Evolutionary conservation across 2,888 invertebrate species (phyloP), one percentile per base, ranked within the genome.

Genomic region (Drosophila emarginata): DNA sequence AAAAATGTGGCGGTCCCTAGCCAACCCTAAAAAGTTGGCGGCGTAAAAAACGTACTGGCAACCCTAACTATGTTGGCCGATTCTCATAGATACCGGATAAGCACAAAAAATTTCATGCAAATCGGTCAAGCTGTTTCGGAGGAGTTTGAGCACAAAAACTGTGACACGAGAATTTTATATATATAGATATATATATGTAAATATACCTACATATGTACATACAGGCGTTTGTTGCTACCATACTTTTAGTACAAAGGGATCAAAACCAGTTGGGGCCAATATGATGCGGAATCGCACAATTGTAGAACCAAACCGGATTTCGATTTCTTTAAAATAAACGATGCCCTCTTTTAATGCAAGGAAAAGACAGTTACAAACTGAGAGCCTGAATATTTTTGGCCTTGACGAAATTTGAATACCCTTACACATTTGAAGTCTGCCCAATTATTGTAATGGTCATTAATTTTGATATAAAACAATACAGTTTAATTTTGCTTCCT

Each of bases 321-420:
- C 21, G 45, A 21, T 45, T 45, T 45, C 45, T 45, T 45, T 28
- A 7, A 53, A 53, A 53, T 53, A 53, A 53, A 45, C 21, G 45
- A 45, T 45, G 11, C 18, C 45, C 18, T 12, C 45, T 45, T 21
- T 45, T 21, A 45, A 45, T 45, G 45, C 45, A 45, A 45, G 21
- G 45, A 21, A 45, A 45, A 45, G 21, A 45, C 21, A 45, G 32
- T 32, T 32, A 32, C 32, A 32, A 32, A 32, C 32, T 32, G 9
- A 45, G 2, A 21, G 45, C n/a, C 52, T 26, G 26, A 11, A 5
- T n/a, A 52, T n/a, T 45, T 18, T 18, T 1, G 21, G 18, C 11
- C 9, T 0, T 45, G 45, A 11, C 12, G 45, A 45, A 21, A 4
- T 21, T 21, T 2, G 21, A 4, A 11, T 21, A 21, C 45, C 18